phyloP scores from a whole-genome alignment of 2,113 vertebrate species.

The Cygnus atratus region DNA sequence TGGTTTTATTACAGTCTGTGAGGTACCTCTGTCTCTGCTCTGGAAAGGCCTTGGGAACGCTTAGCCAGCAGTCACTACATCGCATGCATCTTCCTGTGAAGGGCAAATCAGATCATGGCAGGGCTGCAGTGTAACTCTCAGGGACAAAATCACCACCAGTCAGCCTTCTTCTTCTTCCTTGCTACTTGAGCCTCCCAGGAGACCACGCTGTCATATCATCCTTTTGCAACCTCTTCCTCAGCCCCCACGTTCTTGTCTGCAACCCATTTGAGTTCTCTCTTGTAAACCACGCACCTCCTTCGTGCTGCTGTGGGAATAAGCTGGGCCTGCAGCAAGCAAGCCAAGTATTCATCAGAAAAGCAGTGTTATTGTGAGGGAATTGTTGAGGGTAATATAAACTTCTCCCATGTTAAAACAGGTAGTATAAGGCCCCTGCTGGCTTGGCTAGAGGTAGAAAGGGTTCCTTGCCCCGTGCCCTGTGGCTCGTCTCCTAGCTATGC shows the following conservation, averaged over 20 bases:
- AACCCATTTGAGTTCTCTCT: background rate
- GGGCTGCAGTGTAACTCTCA: background rate
- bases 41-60: background rate
- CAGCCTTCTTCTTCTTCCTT: background rate
- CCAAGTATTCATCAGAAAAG: background rate
- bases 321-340: background rate
- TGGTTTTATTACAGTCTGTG: background rate
- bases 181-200: background rate
- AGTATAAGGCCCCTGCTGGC: background rate
- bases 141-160: background rate
- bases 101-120: background rate
- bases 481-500: background rate
- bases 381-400: background rate
- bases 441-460: background rate
- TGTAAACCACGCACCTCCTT: background rate
- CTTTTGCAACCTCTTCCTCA: background rate
- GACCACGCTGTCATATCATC: background rate
- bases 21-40: background rate
- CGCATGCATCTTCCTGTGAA: background rate
- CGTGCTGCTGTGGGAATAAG: background rate
- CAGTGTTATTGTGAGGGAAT: background rate
- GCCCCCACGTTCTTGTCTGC: background rate
- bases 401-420: background rate
- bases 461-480: background rate
- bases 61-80: background rate